phyloP scores from a whole-genome alignment of 1,140 invertebrate genomes.

The Pseudobourletiella spinata region DNA sequence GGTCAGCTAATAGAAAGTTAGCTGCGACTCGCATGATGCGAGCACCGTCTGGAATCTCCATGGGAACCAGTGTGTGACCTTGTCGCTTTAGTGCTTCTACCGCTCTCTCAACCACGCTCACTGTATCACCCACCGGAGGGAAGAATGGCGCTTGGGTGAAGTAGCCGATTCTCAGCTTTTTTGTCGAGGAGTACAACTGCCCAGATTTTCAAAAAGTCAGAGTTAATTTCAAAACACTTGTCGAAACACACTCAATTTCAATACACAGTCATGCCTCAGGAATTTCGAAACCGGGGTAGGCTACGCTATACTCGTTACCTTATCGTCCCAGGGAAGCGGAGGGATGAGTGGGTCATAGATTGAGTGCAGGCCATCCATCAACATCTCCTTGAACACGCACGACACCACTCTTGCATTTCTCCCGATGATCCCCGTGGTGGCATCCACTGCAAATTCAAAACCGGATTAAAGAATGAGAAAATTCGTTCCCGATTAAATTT shows the following conservation, averaged over 20 bases:
- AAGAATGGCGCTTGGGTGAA: constrained; percentile 14
- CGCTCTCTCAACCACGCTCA: constrained; percentile 9
- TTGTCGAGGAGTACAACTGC: constrained; percentile 16
- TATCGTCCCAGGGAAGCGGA: constrained; percentile 33
- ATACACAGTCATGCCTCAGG: too few species aligned
- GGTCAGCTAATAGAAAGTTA: neutral
- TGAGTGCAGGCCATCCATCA: constrained; percentile 18
- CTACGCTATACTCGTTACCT: too few species aligned
- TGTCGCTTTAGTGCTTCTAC: neutral
- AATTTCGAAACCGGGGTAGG: too few species aligned
- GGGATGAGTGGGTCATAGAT: constrained; percentile 23
- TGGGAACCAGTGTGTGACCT: constrained; percentile 20
- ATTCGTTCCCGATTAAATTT: neutral
- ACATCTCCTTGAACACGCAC: constrained; percentile 20
- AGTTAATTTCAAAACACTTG: too few species aligned
- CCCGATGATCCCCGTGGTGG: constrained; percentile 4
- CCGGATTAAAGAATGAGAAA: neutral
- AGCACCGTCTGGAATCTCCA: neutral
- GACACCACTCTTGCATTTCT: neutral
- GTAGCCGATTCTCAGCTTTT: constrained; percentile 25
- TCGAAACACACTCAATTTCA: too few species aligned
- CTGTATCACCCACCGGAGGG: constrained; percentile 17
- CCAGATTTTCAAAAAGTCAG: too few species aligned
- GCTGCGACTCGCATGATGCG: neutral
- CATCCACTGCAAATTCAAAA: constrained; percentile 10